A percentile compares a stretch with the other conserved stretches of the same genome.
Conservation (phyloP, 2,888 invertebrate genomes). For the Drosophila cracens region DNA sequence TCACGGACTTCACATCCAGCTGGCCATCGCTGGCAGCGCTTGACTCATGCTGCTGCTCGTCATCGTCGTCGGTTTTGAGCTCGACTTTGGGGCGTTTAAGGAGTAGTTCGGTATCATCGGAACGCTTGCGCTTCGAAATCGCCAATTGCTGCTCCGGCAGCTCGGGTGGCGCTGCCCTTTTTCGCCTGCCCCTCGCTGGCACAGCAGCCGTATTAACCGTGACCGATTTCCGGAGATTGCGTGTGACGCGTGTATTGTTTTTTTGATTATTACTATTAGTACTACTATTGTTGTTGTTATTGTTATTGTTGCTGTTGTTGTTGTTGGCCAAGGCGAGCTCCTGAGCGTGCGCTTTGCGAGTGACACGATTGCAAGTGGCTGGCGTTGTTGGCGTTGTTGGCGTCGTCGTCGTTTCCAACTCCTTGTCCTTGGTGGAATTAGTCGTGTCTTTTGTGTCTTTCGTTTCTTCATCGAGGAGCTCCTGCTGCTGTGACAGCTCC, state of each 20-base stretch:
- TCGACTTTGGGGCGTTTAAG: conserved; percentile 77
- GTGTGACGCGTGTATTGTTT: conserved; percentile 80
- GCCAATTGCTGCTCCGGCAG: conserved; percentile 26
- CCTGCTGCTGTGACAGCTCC: conserved; percentile 37
- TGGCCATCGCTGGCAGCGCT: conserved; percentile 34
- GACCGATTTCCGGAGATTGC: conserved; percentile 74
- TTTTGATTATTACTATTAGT: conserved; percentile 58
- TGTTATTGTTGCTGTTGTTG: conserved; percentile 65
- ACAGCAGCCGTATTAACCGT: conserved; percentile 48
- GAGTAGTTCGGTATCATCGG: conserved; percentile 68
- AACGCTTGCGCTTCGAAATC: conserved; percentile 75
- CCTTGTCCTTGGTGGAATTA: conserved; percentile 44
- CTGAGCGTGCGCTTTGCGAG: conserved; percentile 82
- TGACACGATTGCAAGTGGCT: conserved; percentile 75
- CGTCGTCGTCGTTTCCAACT: conserved; percentile 26
- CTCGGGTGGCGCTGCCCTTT: conserved; percentile 40
- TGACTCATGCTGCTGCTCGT: conserved; percentile 14
- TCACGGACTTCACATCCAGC: conserved; percentile 17
- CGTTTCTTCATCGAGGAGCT: conserved; percentile 44
- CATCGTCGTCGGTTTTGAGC: conserved; percentile 51
- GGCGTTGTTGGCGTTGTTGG: conserved; percentile 36
- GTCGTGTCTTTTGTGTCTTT: conserved; percentile 58
- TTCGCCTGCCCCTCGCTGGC: conserved; percentile 62
- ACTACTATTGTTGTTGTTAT: conserved; percentile 58
- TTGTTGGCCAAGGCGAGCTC: conserved; percentile 67